These are phyloP conservation scores for Chaetura pelagica DNA, from an alignment of 2,113 vertebrate genomes.

Conservation along the genomic window DNA sequence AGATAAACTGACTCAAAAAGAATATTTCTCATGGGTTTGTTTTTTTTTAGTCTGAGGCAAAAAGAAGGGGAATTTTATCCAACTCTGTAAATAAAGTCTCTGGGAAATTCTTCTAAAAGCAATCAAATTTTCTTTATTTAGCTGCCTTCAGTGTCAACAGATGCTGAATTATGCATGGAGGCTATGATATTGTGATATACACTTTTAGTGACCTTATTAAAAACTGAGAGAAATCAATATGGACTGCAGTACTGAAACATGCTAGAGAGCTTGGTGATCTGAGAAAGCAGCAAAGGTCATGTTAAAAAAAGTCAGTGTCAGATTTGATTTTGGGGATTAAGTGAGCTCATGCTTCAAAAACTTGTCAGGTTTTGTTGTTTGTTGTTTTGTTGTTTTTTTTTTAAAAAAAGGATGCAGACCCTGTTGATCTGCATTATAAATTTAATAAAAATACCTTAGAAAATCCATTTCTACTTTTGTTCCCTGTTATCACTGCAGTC, in stretches of 20 bases:
- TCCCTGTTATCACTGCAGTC: background rate
- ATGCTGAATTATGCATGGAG: conserved; percentile 49
- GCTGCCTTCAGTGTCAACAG: conserved; percentile 17
- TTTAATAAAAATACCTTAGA: background rate
- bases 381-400: background rate
- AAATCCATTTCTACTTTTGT: background rate
- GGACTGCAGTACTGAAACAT: background rate
- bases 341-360: background rate
- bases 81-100: background rate
- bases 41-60: background rate
- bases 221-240: conserved; percentile 27
- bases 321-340: conserved; percentile 20
- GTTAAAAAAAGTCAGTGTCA: background rate
- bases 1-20: background rate
- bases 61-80: background rate
- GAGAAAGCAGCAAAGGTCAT: conserved; percentile 16
- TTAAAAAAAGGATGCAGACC: background rate
- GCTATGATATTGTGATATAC: conserved; percentile 24
- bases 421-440: background rate
- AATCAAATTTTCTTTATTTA: conserved; percentile 24
- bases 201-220: conserved; percentile 46
- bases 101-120: background rate
- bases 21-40: no score
- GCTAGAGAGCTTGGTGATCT: background rate
- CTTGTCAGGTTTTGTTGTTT: background rate